phyloP scores from a whole-genome alignment of 2,888 invertebrate genomes.

The Gastrophysa polygoni region DNA sequence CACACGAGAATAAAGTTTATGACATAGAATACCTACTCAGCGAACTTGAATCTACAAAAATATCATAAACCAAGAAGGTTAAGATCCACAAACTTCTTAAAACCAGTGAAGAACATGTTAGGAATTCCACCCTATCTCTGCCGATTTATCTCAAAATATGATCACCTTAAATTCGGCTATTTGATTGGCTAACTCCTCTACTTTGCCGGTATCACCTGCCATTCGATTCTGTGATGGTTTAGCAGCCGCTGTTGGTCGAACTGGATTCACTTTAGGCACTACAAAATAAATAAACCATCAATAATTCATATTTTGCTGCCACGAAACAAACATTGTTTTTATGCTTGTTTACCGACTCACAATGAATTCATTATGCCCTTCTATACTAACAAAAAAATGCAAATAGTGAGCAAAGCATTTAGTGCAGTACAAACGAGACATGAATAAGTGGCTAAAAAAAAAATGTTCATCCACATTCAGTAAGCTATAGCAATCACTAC shows the following conservation, averaged over 20 bases:
- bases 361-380: background rate
- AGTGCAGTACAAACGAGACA: background rate
- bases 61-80: too few species aligned
- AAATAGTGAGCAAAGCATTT: background rate
- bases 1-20: too few species aligned
- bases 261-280: constrained; percentile 62
- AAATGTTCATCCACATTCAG: background rate
- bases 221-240: constrained; percentile 55
- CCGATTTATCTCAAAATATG: too few species aligned
- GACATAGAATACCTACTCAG: too few species aligned
- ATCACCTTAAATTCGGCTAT: constrained; percentile 57
- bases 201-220: constrained; percentile 62
- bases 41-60: too few species aligned
- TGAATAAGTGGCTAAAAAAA: background rate
- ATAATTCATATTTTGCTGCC: background rate
- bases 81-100: too few species aligned
- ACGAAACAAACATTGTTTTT: background rate
- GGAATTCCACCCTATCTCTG: too few species aligned
- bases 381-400: background rate
- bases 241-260: constrained; percentile 54
- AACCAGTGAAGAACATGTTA: too few species aligned
- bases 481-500: background rate
- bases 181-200: constrained; percentile 67
- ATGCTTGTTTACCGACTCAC: background rate
- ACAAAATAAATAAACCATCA: constrained; percentile 27